Base-by-base conservation (phyloP, 1,140 invertebrate species). In the Caerostris darwini region DNA sequence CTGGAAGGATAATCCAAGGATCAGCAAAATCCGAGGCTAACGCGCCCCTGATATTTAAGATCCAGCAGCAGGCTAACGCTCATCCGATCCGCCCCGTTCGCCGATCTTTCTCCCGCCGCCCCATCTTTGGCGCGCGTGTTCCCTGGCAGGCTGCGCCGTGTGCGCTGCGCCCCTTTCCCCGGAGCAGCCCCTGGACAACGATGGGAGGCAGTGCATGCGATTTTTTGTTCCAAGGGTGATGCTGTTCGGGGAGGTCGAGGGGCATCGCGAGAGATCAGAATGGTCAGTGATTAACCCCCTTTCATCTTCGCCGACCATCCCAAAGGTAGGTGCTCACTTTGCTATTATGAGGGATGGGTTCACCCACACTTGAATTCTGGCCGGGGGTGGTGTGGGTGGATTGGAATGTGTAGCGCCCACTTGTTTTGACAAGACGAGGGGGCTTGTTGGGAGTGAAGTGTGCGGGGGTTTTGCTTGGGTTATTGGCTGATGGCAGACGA, bases 151-250 rank as follows among this genome's bases (percentile, higher is more conserved):
- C 71, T 77, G 71, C 71, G 71, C 71, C 71, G 71, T 77, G 71
- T 19, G 10, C 71, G 71, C 50, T 77, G 71, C 71, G 71, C 71
- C 71, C 71, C 34, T 34, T 34, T 34, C 4, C 50, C 71, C 19
- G 34, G 71, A 77, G 71, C 71, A 77, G 71, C 71, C 71, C 71
- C 71, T 77, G 71, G 71, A 77, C 50, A 77, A 77, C 71, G 71
- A 77, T 77, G 71, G 71, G 34, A 77, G 71, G 71, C 50, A 77
- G 34, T 19, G 50, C 34, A 19, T 77, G 71, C 71, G 71, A 77
- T 77, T 77, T 77, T 77, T 77, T 77, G 71, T 77, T 77, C 71
- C 71, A 77, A 77, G 71, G 71, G 71, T 77, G 71, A 19, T 77
- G 71, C 71, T 77, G 71, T 77, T 77, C 53, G 71, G 71, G 71